These are phyloP conservation scores for Venturia canescens DNA, from an alignment of 1,140 invertebrate genomes.

Conservation along the genomic window DNA sequence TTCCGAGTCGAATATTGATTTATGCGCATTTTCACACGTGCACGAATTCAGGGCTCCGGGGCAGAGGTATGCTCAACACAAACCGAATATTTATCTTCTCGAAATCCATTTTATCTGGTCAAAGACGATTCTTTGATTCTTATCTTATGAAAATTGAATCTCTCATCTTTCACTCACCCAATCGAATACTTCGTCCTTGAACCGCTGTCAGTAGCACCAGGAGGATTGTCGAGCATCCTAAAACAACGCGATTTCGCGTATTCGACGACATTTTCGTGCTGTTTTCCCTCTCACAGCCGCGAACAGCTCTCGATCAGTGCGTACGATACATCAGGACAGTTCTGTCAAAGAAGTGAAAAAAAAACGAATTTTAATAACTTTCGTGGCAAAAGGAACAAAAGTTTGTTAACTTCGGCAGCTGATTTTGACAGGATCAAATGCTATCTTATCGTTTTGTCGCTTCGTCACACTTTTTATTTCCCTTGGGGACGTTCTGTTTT, in stretches of 20 bases:
- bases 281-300: constrained; percentile 20
- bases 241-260: constrained; percentile 66
- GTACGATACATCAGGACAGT: constrained; percentile 60
- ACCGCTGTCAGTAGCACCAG: constrained; percentile 53
- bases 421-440: no score
- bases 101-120: no score
- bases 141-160: background rate
- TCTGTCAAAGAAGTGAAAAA: constrained; percentile 63
- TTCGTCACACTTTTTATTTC: no score
- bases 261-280: constrained; percentile 50
- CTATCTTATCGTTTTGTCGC: no score
- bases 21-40: background rate
- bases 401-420: no score
- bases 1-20: no score
- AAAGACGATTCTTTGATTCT: no score
- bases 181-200: constrained; percentile 58
- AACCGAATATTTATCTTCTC: no score
- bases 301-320: constrained; percentile 54
- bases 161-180: constrained; percentile 61
- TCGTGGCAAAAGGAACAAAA: no score
- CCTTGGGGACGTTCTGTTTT: no score
- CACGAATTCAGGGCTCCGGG: background rate
- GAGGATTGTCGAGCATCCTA: constrained; percentile 60
- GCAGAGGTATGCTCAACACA: background rate
- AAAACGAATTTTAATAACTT: background rate